These are phyloP conservation scores for Drosophila mimica DNA, from an alignment of 2,888 invertebrate species.

Conservation along the genomic window DNA sequence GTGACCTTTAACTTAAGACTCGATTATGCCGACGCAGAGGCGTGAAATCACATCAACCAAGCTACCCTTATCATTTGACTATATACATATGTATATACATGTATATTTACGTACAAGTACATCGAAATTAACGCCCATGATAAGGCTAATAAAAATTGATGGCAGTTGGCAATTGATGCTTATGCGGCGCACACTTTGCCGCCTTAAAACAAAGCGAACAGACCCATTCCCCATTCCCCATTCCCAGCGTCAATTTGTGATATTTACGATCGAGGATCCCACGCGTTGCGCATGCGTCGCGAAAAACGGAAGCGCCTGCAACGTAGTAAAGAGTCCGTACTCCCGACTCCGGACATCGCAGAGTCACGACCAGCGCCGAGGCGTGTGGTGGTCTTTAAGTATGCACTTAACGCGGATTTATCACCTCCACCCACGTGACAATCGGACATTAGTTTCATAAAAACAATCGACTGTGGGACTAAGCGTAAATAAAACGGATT, in stretches of 20 bases:
- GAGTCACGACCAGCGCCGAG: constrained; percentile 12
- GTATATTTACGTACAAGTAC: constrained; percentile 4
- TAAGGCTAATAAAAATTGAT: constrained; percentile 77
- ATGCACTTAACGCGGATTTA: constrained; percentile 82
- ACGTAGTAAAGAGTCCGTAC: not conserved
- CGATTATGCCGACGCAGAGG: constrained; percentile 1
- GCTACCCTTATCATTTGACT: constrained; percentile 16
- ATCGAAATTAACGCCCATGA: constrained; percentile 36
- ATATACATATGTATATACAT: constrained; percentile 1
- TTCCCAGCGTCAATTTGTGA: constrained; percentile 64
- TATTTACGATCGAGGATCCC: constrained; percentile 75
- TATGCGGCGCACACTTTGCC: constrained; percentile 21
- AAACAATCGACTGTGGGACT: constrained; percentile 34
- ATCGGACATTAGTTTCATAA: constrained; percentile 31
- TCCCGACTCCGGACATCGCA: not conserved
- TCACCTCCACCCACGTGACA: constrained; percentile 74
- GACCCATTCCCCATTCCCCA: constrained; percentile 6
- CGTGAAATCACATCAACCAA: constrained; percentile 14
- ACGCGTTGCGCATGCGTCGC: constrained; percentile 70
- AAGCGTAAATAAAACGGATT: not conserved
- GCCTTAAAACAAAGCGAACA: constrained; percentile 48
- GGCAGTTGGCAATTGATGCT: constrained; percentile 64
- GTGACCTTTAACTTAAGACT: constrained; percentile 21
- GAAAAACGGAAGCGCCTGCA: constrained; percentile 64
- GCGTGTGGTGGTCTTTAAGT: constrained; percentile 66